These are phyloP conservation scores for Pogonophryne albipinna DNA, from an alignment of 2,797 vertebrate species.

Conservation along the genomic window DNA sequence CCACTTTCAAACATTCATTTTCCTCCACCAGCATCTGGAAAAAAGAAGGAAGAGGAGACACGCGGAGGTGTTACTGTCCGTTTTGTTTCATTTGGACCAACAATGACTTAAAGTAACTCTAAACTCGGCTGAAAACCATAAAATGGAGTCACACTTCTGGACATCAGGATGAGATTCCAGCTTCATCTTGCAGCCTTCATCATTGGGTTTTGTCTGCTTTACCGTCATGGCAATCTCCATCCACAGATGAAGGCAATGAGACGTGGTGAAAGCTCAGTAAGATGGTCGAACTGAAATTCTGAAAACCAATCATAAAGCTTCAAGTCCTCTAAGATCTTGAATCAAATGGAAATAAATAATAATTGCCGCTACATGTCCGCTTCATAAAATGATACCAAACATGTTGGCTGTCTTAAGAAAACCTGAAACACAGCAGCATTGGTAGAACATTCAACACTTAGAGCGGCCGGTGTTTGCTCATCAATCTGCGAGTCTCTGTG, in stretches of 20 bases:
- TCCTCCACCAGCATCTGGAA: conserved; percentile 91
- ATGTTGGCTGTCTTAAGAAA: not conserved
- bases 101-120: too few species aligned
- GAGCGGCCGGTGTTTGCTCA: accelerated
- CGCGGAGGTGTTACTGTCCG: too few species aligned
- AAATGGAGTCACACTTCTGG: not conserved
- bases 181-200: not conserved
- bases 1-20: conserved; percentile 95
- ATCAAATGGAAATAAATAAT: not conserved
- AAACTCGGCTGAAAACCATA: not conserved
- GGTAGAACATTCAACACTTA: not conserved
- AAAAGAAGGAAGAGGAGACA: not conserved
- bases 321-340: not conserved
- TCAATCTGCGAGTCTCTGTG: too few species aligned
- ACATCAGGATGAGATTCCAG: not conserved
- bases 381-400: not conserved
- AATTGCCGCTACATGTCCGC: not conserved
- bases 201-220: too few species aligned
- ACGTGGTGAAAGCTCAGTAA: not conserved
- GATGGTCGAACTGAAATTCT: too few species aligned
- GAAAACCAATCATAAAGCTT: not conserved
- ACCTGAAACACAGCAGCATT: not conserved
- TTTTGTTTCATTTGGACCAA: too few species aligned
- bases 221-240: not conserved
- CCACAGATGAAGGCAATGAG: not conserved